Conservation (phyloP, 1,140 invertebrate genomes). For the Condylostylus longicornis region DNA sequence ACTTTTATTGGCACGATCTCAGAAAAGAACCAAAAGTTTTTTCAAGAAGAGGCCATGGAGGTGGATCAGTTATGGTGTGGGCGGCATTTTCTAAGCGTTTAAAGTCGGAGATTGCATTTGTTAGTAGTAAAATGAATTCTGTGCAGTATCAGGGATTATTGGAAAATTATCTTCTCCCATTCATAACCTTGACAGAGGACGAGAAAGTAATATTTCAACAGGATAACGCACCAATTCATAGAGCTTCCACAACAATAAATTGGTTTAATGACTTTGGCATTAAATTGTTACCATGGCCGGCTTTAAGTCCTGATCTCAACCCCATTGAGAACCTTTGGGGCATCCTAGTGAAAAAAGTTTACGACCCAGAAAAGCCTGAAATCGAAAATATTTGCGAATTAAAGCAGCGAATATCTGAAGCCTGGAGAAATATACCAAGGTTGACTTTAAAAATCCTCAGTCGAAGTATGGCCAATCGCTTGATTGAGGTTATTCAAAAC, state of each 20-base stretch:
- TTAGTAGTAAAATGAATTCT: not conserved
- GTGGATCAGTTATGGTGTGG: slow-evolving; percentile 7
- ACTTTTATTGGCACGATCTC: slow-evolving; percentile 12
- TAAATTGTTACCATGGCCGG: not conserved
- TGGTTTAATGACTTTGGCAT: too few relatives aligned
- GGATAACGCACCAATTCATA: too few relatives aligned
- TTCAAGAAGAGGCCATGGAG: not conserved
- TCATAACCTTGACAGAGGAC: not conserved
- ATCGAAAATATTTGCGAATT: too few relatives aligned
- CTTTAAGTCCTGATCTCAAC: not conserved
- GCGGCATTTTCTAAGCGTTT: slow-evolving; percentile 2
- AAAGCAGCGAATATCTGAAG: too few relatives aligned
- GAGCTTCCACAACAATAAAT: too few relatives aligned
- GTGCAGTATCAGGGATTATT: not conserved
- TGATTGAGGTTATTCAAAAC: too few relatives aligned
- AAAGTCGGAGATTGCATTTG: not conserved
- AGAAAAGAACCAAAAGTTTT: slow-evolving; percentile 2
- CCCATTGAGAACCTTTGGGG: slow-evolving; percentile 2
- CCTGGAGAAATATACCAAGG: too few relatives aligned
- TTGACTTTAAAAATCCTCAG: too few relatives aligned
- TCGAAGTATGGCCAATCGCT: too few relatives aligned
- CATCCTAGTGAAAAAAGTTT: too few relatives aligned
- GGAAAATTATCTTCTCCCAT: not conserved
- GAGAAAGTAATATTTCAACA: slow-evolving; percentile 1
- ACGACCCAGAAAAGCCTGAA: too few relatives aligned